phyloP scores from a whole-genome alignment of 2,888 invertebrate genomes.

The Lumbricus terrestris region DNA sequence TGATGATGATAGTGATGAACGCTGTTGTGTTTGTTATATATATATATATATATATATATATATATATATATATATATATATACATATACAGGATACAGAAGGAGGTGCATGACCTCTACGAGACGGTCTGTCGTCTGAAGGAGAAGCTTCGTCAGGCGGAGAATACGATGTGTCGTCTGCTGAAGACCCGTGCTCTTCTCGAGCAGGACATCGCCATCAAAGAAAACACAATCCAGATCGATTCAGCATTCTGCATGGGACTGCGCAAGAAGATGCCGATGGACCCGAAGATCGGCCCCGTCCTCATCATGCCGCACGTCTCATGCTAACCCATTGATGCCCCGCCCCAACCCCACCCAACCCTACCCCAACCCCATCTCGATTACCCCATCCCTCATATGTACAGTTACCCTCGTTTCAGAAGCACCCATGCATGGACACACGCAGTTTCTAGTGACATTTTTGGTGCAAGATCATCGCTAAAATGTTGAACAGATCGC shows the following conservation, averaged over 20 bases:
- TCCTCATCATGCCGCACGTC: slow-evolving; percentile 12
- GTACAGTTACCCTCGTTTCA: too few relatives aligned
- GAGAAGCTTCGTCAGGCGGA: slow-evolving; percentile 17
- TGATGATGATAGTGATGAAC: not conserved
- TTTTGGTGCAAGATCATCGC: too few relatives aligned
- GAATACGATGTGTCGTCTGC: slow-evolving; percentile 16
- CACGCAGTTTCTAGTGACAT: too few relatives aligned
- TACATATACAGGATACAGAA: not conserved
- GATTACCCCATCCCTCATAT: not conserved
- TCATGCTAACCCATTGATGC: not conserved
- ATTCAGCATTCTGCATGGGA: slow-evolving; percentile 83
- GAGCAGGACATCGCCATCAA: slow-evolving; percentile 84
- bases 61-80: not conserved
- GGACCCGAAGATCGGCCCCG: slow-evolving; percentile 19
- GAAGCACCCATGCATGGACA: too few relatives aligned
- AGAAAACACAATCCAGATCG: slow-evolving; percentile 83
- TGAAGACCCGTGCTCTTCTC: slow-evolving; percentile 63
- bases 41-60: not conserved
- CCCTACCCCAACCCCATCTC: too few relatives aligned
- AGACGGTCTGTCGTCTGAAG: slow-evolving; percentile 16
- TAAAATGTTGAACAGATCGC: too few relatives aligned
- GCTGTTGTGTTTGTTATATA: too few relatives aligned
- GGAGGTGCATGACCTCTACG: slow-evolving; percentile 17
- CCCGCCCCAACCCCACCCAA: too few relatives aligned
- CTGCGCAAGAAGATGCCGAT: slow-evolving; percentile 26